These are phyloP conservation scores for Lingula anatina DNA, from an alignment of 2,888 invertebrate genomes.

Conservation along the genomic window DNA sequence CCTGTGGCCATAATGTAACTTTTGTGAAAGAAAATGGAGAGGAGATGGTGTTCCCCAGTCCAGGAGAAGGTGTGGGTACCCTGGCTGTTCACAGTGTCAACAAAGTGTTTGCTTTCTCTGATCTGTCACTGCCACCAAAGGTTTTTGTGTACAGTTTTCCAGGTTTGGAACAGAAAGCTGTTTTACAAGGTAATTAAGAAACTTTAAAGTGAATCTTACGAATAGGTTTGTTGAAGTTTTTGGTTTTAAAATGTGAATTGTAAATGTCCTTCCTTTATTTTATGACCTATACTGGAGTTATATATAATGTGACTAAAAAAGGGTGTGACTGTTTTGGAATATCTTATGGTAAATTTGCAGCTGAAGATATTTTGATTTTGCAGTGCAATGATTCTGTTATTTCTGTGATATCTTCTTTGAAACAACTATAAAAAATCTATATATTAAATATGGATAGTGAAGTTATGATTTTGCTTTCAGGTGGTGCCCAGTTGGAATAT, in stretches of 20 bases:
- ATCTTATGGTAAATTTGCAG: no score
- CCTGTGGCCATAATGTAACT: constrained; percentile 45
- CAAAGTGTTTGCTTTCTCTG: constrained; percentile 44
- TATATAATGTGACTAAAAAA: no score
- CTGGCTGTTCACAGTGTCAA: constrained; percentile 39
- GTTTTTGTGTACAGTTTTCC: constrained; percentile 43
- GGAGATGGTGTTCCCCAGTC: constrained; percentile 35
- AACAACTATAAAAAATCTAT: neutral
- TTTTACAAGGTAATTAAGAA: constrained; percentile 37
- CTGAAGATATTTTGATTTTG: no score
- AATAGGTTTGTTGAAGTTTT: no score
- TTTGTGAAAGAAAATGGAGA: constrained; percentile 39
- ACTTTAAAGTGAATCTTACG: no score
- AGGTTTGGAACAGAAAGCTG: constrained; percentile 23
- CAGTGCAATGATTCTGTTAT: neutral
- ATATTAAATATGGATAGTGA: no score
- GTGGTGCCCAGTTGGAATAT: constrained; percentile 45
- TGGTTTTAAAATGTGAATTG: no score
- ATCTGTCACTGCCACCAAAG: constrained; percentile 36
- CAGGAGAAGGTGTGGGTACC: constrained; percentile 37
- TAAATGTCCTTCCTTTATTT: no score
- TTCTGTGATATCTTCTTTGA: neutral
- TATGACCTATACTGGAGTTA: no score
- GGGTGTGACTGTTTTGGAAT: no score
- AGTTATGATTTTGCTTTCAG: constrained; percentile 20